Evolutionary conservation across 1,140 invertebrate species (phyloP).

Genomic region (Drosophila punjabiensis): DNA sequence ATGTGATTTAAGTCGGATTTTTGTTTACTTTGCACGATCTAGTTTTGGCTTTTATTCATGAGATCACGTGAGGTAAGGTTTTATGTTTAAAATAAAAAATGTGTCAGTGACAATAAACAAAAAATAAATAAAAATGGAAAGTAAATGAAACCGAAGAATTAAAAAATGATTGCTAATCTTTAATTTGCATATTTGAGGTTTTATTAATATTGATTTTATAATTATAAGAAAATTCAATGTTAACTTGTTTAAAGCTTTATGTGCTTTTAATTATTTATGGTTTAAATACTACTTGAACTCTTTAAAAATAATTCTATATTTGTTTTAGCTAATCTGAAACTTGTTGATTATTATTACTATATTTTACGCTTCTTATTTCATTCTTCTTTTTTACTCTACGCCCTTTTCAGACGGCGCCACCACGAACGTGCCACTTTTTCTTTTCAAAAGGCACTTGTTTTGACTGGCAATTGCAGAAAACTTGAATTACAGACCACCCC

Average conservation of each 20-base stretch:
- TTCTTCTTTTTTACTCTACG: neutral
- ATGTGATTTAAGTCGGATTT: slow-evolving; percentile 22
- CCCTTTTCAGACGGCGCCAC: slow-evolving; percentile 10
- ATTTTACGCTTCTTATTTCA: neutral
- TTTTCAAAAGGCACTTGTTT: slow-evolving; percentile 3
- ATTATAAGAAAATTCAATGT: neutral
- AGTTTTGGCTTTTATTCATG: slow-evolving; percentile 12
- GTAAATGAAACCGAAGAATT: neutral
- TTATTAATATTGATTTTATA: neutral
- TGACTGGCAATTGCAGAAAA: slow-evolving; percentile 22
- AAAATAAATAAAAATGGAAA: slow-evolving; percentile 10
- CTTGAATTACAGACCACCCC: slow-evolving; percentile 16
- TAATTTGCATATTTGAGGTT: neutral
- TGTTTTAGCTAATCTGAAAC: neutral
- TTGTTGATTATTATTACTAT: neutral
- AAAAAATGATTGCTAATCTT: neutral
- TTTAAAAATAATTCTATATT: too few relatives aligned
- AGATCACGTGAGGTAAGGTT: slow-evolving; percentile 29
- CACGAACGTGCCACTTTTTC: slow-evolving; percentile 15
- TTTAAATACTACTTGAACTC: neutral
- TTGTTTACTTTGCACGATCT: slow-evolving; percentile 16
- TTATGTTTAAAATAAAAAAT: neutral
- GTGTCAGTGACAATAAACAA: neutral
- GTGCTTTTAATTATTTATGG: neutral
- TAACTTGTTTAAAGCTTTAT: neutral